A percentile compares a stretch with the other conserved stretches of the same genome.
Conservation (phyloP, 2,888 invertebrate genomes). For the Metopia argyrocephala region DNA sequence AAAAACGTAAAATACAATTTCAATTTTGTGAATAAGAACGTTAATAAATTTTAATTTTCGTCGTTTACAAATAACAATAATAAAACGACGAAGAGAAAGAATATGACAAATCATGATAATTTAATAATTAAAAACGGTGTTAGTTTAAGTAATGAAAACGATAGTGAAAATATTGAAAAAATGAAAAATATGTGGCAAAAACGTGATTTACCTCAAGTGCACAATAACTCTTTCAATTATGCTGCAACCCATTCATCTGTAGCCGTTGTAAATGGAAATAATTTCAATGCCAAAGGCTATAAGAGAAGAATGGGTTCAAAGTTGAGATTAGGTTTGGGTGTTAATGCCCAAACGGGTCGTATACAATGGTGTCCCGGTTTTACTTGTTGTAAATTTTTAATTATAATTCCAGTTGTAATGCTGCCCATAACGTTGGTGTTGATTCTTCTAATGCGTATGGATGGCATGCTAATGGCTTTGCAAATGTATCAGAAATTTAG, state of each 20-base stretch:
- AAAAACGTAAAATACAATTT: slow-evolving; percentile 53
- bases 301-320: slow-evolving; percentile 53
- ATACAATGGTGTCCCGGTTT: slow-evolving; percentile 78
- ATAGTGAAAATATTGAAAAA: slow-evolving; percentile 27
- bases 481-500: slow-evolving; percentile 68
- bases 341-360: slow-evolving; percentile 76
- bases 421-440: slow-evolving; percentile 75
- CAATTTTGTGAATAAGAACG: slow-evolving; percentile 36
- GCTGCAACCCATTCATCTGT: slow-evolving; percentile 15
- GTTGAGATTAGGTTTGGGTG: slow-evolving; percentile 73
- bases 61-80: not conserved
- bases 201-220: slow-evolving; percentile 69
- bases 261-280: not conserved
- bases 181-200: slow-evolving; percentile 48
- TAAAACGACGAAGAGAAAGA: not conserved
- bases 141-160: not conserved
- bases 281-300: slow-evolving; percentile 10
- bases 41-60: not conserved
- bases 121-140: not conserved
- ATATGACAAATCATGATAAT: slow-evolving; percentile 41
- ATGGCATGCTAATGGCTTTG: slow-evolving; percentile 74
- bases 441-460: slow-evolving; percentile 74
- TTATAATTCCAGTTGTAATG: slow-evolving; percentile 77
- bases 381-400: slow-evolving; percentile 76
- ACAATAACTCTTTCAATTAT: slow-evolving; percentile 57